phyloP scores from a whole-genome alignment of 2,113 vertebrate genomes.

The Stictonetta naevosa region DNA sequence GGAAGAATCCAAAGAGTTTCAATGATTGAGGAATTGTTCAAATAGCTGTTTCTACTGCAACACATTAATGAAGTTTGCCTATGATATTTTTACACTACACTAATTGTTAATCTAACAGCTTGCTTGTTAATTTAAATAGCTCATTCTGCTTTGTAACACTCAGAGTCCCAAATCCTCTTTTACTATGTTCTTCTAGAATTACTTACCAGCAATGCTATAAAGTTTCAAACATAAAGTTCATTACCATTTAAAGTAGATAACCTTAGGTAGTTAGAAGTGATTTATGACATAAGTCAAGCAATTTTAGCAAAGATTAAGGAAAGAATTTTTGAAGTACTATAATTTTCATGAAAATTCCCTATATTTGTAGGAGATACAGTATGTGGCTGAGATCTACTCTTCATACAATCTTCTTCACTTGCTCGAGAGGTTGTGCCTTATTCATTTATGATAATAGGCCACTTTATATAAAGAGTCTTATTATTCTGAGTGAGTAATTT shows the following conservation, averaged over 20 bases:
- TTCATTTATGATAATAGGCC: constrained; percentile 41
- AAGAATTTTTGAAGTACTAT: constrained; percentile 20
- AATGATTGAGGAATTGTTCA: not conserved
- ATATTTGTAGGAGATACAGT: constrained; percentile 6
- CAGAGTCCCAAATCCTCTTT: not conserved
- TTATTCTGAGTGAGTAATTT: constrained; percentile 45
- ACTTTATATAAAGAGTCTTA: constrained; percentile 30
- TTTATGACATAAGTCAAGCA: constrained; percentile 23
- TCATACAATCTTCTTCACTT: not conserved
- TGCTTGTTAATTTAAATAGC: constrained; percentile 4
- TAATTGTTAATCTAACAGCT: constrained; percentile 21
- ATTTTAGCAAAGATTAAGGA: constrained; percentile 54
- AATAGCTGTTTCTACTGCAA: not conserved
- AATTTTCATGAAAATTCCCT: constrained; percentile 49
- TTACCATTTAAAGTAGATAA: constrained; percentile 41
- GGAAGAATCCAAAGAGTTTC: not conserved
- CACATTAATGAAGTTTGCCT: not conserved
- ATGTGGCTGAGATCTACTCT: not conserved
- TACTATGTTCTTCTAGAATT: constrained; percentile 15
- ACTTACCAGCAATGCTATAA: not conserved
- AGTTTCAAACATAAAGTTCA: constrained; percentile 37
- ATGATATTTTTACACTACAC: not conserved
- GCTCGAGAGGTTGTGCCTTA: constrained; percentile 32
- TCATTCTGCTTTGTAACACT: constrained; percentile 8
- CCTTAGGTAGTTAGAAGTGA: constrained; percentile 21